Conservation (phyloP, 2,888 invertebrate genomes). For the Tetranychus truncatus region DNA sequence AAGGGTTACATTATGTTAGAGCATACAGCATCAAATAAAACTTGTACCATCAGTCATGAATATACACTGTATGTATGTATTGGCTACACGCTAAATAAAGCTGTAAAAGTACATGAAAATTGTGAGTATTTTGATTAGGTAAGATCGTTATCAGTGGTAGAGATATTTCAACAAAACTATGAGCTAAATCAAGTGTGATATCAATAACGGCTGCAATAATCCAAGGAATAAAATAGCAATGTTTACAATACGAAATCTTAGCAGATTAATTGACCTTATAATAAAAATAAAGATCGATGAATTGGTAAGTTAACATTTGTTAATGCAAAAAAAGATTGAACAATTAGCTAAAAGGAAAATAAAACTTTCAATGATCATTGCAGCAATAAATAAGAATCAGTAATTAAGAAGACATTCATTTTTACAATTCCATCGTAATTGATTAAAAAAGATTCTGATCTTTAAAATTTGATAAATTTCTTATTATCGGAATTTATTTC, state of each 20-base stretch:
- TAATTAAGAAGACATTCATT: no score
- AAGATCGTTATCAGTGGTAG: constrained; percentile 5
- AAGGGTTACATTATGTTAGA: not conserved
- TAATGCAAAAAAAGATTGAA: constrained; percentile 11
- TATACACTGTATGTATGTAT: no score
- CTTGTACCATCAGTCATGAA: not conserved
- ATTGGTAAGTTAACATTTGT: not conserved
- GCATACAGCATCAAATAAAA: not conserved
- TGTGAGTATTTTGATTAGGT: not conserved
- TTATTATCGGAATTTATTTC: no score
- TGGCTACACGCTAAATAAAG: not conserved
- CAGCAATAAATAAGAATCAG: not conserved
- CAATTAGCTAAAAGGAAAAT: constrained; percentile 14
- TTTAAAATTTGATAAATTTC: no score
- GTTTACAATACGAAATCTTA: not conserved
- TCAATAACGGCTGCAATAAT: constrained; percentile 15
- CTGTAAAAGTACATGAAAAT: not conserved
- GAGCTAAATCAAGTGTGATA: constrained; percentile 16
- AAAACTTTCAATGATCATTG: constrained; percentile 18
- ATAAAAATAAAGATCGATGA: not conserved
- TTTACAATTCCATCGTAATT: no score
- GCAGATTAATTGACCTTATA: no score
- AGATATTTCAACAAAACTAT: constrained; percentile 16
- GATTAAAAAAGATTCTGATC: no score
- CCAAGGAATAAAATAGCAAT: constrained; percentile 18